Base-by-base conservation (phyloP, 35 echinoderm and acorn worm species). In the Lytechinus pictus region DNA sequence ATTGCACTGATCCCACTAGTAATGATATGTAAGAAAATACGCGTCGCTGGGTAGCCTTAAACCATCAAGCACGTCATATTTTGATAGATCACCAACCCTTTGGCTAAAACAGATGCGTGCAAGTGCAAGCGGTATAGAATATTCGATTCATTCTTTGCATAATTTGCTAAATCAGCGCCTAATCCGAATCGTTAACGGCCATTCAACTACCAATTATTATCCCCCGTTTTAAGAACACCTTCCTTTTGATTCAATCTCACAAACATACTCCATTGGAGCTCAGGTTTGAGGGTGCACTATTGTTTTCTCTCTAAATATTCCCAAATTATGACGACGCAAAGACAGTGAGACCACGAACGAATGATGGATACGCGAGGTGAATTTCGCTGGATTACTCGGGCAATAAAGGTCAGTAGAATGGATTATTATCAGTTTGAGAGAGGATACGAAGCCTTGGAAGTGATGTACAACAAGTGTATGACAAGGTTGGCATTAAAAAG, bases 151-250 rank as follows among this genome's bases (percentile, higher is more conserved):
- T n/a, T 27, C 19, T 79, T 79, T 7, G 66, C 66, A 79, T 79
- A 79, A 79, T 79, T 79, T 24, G 66, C 66, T 79, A 79, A 79
- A 79, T 79, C 66, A 79, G 66, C 66, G 66, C 66, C 66, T 79
- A 79, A 79, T 79, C 66, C 66, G 21, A 4, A 79, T 79, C 66
- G 66, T 24, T 24, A 79, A n/a, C 66, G 66, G 66, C 66, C 66
- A 14, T 79, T 79, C 66, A 79, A 24, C 66, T 79, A 79, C 66
- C 66, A 79, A 79, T 79, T 79, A 79, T 79, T n/a, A n/a, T n/a
- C n/a, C 66, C 66, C 21, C 66, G 19, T 79, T 58, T 79, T 71
- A 71, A 79, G 66, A 24, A 79, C 66, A 79, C 66, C 66, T 79
- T 79, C 66, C 66, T 24, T 79, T 79, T 79, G 66, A 79, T 79